A percentile compares a stretch with the other conserved stretches of the same genome.
Conservation (phyloP, 2,797 vertebrate species). For the Thunnus albacares region DNA sequence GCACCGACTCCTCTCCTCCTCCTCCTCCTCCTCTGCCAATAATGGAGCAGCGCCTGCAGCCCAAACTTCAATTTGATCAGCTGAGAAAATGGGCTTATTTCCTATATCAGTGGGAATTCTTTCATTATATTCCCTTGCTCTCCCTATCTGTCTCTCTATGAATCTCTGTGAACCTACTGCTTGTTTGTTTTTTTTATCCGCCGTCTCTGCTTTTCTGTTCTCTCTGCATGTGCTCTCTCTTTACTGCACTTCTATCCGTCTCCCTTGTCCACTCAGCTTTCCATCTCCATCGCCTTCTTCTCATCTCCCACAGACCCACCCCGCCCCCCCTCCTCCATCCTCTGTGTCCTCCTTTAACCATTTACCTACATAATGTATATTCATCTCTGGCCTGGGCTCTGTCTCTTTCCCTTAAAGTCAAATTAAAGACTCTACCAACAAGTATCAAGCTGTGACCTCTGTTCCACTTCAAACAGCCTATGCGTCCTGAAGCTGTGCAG, state of each 20-base stretch:
- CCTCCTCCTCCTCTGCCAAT: slow-evolving; percentile 66
- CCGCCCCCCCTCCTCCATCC: neutral
- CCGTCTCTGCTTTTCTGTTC: slow-evolving; percentile 23
- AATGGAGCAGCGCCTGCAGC: slow-evolving; percentile 72
- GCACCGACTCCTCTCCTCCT: slow-evolving; percentile 60
- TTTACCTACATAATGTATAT: slow-evolving; percentile 68
- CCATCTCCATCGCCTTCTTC: slow-evolving; percentile 22
- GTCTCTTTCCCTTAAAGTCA: slow-evolving; percentile 54
- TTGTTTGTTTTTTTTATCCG: slow-evolving; percentile 57
- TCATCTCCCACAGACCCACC: slow-evolving; percentile 4
- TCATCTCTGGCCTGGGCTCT: slow-evolving; percentile 28
- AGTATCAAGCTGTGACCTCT: slow-evolving; percentile 38
- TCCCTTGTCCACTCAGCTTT: slow-evolving; percentile 45
- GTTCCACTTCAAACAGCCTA: slow-evolving; percentile 1
- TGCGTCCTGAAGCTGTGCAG: slow-evolving; percentile 1
- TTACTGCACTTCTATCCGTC: slow-evolving; percentile 43
- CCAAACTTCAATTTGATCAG: slow-evolving; percentile 81
- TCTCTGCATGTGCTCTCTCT: slow-evolving; percentile 30
- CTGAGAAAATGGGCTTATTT: slow-evolving; percentile 72
- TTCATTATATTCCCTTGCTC: slow-evolving; percentile 74
- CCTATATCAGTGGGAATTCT: slow-evolving; percentile 74
- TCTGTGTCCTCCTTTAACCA: slow-evolving; percentile 50
- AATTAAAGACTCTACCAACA: slow-evolving; percentile 47
- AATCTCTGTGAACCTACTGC: slow-evolving; percentile 39
- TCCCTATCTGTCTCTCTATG: slow-evolving; percentile 37